These are phyloP conservation scores for Iphiclides podalirius DNA, from an alignment of 2,888 invertebrate species.

Conservation along the genomic window DNA sequence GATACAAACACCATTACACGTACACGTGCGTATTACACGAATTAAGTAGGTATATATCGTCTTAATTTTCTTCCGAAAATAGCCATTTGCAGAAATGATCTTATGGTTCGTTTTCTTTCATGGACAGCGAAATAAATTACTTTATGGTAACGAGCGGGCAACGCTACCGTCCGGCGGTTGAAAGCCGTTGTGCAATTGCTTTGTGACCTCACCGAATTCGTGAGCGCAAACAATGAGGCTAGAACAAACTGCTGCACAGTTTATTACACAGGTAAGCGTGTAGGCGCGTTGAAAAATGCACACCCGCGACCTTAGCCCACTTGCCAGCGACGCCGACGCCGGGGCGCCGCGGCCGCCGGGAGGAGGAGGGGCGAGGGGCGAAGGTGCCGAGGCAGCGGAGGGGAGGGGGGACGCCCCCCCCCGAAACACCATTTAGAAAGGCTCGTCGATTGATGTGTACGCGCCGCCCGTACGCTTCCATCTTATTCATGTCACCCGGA, in stretches of 20 bases:
- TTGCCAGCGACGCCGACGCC: conserved; percentile 40
- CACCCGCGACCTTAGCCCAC: conserved; percentile 67
- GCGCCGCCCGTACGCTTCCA: conserved; percentile 2
- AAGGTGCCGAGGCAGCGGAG: conserved; percentile 28
- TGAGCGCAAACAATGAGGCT: conserved; percentile 26
- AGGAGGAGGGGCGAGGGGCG: conserved; percentile 31
- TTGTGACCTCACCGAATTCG: conserved; percentile 25
- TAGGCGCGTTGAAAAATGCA: conserved; percentile 58
- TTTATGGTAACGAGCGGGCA: too few species aligned
- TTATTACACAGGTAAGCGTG: conserved; percentile 24
- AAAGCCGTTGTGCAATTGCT: conserved; percentile 14
- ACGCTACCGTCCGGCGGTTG: conserved; percentile 1
- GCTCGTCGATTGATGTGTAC: conserved; percentile 24
- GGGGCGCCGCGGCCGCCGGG: conserved; percentile 34
- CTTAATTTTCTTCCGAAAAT: too few species aligned
- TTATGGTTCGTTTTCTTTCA: too few species aligned
- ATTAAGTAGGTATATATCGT: too few species aligned
- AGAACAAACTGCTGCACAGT: conserved; percentile 30
- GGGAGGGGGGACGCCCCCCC: conserved; percentile 36
- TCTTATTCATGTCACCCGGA: conserved; percentile 12
- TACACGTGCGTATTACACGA: too few species aligned
- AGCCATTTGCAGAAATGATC: too few species aligned
- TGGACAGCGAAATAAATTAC: too few species aligned
- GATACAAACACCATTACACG: too few species aligned
- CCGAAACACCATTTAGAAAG: conserved; percentile 44